A percentile compares a stretch with the other conserved stretches of the same genome.
Evolutionary conservation across 2,113 vertebrate genomes (phyloP).

Genomic region (Perca schrenkii): DNA sequence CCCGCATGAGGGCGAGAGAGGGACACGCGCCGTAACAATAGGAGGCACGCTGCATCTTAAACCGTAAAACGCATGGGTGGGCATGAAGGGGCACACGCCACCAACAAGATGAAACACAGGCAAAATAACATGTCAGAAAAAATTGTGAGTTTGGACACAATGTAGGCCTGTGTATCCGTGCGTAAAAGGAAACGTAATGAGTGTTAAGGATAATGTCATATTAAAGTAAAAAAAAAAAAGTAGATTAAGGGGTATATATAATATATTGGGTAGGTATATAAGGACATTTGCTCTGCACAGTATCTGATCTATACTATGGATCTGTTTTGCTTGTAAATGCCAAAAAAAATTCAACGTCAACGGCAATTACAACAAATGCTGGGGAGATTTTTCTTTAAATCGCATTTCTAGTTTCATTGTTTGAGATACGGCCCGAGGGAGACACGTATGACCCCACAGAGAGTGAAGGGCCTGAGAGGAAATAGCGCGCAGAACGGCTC

Average conservation of each 20-base stretch:
- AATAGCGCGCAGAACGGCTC: constrained; percentile 47
- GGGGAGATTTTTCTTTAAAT: constrained; percentile 15
- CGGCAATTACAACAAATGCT: background rate
- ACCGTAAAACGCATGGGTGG: constrained; percentile 70
- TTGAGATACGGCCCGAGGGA: constrained; percentile 35
- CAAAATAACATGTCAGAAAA: constrained; percentile 6
- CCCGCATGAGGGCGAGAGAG: constrained; percentile 76
- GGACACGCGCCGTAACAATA: constrained; percentile 81
- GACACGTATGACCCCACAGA: constrained; percentile 42
- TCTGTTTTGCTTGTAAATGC: background rate
- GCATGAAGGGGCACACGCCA: constrained; percentile 67
- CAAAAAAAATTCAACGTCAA: background rate
- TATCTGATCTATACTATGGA: background rate
- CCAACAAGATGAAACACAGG: constrained; percentile 52
- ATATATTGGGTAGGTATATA: too few species aligned
- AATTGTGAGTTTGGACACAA: background rate
- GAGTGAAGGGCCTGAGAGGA: constrained; percentile 9
- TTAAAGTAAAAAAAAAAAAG: background rate
- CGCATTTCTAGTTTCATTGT: constrained; percentile 38
- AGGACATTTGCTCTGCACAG: background rate
- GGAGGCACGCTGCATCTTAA: constrained; percentile 74
- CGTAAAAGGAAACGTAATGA: constrained; percentile 13
- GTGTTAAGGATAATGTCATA: background rate
- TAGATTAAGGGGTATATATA: too few species aligned
- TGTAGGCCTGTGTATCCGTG: background rate